Percentiles rank a stretch among this genome's conserved stretches.
These are phyloP conservation scores for Gavia stellata DNA, from an alignment of 2,113 vertebrate genomes.

Conservation along the genomic window DNA sequence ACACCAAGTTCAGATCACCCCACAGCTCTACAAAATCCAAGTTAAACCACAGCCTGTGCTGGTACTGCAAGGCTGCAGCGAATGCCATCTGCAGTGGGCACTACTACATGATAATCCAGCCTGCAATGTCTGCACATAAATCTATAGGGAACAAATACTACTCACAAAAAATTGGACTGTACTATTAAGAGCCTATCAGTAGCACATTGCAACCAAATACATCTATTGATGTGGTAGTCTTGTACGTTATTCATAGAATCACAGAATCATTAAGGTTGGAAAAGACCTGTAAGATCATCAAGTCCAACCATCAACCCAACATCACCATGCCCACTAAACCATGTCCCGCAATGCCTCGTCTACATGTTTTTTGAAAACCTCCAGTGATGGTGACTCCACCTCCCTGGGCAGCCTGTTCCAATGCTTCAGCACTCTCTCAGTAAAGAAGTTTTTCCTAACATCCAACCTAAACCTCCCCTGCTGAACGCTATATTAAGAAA, in stretches of 20 bases:
- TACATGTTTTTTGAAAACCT: too few relatives aligned
- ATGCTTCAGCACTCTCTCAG: too few relatives aligned
- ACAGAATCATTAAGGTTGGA: too few relatives aligned
- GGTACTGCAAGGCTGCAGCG: neutral
- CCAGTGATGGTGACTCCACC: too few relatives aligned
- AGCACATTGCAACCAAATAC: neutral
- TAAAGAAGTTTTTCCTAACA: too few relatives aligned
- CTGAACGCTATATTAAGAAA: neutral
- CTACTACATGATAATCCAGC: neutral
- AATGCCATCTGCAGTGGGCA: neutral
- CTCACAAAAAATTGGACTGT: neutral
- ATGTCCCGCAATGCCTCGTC: too few relatives aligned
- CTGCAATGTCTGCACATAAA: neutral
- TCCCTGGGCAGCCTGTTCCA: too few relatives aligned
- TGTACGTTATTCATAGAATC: neutral
- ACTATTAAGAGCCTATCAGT: neutral
- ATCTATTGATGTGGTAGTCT: neutral
- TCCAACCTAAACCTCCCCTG: too few relatives aligned
- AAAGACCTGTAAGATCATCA: too few relatives aligned
- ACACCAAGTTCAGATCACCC: neutral
- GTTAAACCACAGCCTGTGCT: neutral
- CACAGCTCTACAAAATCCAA: neutral
- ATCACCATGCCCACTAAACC: too few relatives aligned
- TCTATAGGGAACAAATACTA: neutral
- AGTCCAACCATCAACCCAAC: too few relatives aligned